Base-by-base conservation (phyloP, 35 echinoderm and acorn worm genomes). In the Apostichopus japonicus region DNA sequence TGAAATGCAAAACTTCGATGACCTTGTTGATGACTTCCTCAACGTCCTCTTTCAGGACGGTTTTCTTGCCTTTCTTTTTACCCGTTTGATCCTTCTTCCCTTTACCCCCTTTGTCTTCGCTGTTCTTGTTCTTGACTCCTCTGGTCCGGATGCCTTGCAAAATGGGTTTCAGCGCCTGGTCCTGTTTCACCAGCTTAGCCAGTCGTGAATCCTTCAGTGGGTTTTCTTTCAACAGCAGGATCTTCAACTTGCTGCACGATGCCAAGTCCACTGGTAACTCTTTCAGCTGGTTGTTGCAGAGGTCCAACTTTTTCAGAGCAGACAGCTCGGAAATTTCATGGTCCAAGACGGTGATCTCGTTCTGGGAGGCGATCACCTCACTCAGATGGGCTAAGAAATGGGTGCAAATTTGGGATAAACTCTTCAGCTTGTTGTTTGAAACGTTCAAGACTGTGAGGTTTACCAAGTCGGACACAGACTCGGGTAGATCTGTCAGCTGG, bases 171-270 rank as follows among this genome's bases (percentile, higher is more conserved):
- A 93, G 92, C 10, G 79, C 79, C 22, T 93, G 72, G 16, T 77
- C 71, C 25, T 96, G 95, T 70, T 95, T 93, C 8, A 99, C 91
- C 10, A 99, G 92, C 76, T 99, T 99, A 4, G 53, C 79, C 0
- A 99, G 92, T 6, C 95, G 93, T 2, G 93, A 55, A 57, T 96
- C 97, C 86, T 96, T 96, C 57, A 99, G 77, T 33, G 93, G 93
- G 84, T 99, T 99, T 59, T 92, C 92, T 22, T 61, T 92, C 72
- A 99, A 76, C 15, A 77, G 53, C 8, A 94, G 77, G 19, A 96
- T 95, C 84, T 94, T 94, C 62, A 99, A 70, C 79, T 99, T 99
- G 13, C 73, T 16, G 55, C 97, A 99, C 4, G 88, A 87, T 4
- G 92, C 93, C 21, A 99, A 61, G 6, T 86, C 86, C 8, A 87